These are phyloP conservation scores for Drosophila orosa DNA, from an alignment of 1,140 invertebrate genomes.

Conservation along the genomic window DNA sequence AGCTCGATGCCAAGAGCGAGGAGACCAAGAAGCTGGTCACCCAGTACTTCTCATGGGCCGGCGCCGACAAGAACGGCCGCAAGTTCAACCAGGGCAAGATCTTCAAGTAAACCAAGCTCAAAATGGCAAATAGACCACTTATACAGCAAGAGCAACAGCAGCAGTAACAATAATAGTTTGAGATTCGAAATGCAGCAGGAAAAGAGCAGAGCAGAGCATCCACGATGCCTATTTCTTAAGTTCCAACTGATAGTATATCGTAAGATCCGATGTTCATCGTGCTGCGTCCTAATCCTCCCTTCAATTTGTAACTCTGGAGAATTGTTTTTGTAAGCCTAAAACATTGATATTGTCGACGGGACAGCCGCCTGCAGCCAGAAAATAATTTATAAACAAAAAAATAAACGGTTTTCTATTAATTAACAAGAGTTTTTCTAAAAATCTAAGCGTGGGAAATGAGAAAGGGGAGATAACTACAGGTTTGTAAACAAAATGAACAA, in stretches of 20 bases:
- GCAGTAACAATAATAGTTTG: slow-evolving; percentile 48
- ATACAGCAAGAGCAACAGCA: slow-evolving; percentile 24
- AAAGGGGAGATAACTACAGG: neutral
- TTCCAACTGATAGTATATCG: slow-evolving; percentile 66
- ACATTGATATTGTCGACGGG: slow-evolving; percentile 48
- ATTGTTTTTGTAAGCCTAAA: slow-evolving; percentile 54
- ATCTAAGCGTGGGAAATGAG: no score
- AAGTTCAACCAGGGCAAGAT: slow-evolving; percentile 99
- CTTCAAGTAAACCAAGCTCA: slow-evolving; percentile 93
- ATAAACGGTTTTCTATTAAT: slow-evolving; percentile 71
- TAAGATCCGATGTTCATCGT: slow-evolving; percentile 49
- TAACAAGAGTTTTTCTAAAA: neutral
- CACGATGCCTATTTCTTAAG: slow-evolving; percentile 63
- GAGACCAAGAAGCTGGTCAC: slow-evolving; percentile 96
- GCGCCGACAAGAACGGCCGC: slow-evolving; percentile 93
- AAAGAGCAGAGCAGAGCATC: slow-evolving; percentile 7
- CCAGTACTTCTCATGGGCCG: slow-evolving; percentile 97
- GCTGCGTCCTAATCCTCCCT: slow-evolving; percentile 52
- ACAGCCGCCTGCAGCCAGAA: slow-evolving; percentile 54
- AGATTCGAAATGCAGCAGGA: slow-evolving; percentile 57
- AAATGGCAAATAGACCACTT: slow-evolving; percentile 11
- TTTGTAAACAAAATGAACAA: neutral
- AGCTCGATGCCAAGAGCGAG: slow-evolving; percentile 92
- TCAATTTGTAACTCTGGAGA: slow-evolving; percentile 48
- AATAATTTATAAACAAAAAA: slow-evolving; percentile 68